These are phyloP conservation scores for Chaenocephalus aceratus DNA, from an alignment of 2,113 vertebrate species.

Conservation along the genomic window DNA sequence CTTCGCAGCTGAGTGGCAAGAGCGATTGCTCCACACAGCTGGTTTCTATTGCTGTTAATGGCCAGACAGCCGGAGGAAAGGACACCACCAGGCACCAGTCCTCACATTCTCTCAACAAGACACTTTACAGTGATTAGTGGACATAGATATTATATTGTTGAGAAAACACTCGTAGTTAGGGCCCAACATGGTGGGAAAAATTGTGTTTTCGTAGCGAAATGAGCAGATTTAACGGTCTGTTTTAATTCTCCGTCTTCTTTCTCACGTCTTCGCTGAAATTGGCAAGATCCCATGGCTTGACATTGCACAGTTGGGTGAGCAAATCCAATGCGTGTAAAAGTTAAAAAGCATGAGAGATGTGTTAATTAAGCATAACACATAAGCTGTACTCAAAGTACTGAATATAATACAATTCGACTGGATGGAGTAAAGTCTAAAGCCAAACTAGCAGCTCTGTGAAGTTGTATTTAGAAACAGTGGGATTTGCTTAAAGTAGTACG, in stretches of 20 bases:
- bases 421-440: not conserved
- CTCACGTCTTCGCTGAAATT: slow-evolving; percentile 15
- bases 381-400: not conserved
- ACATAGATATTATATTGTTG: slow-evolving; percentile 46
- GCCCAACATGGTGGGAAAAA: slow-evolving; percentile 30
- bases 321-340: not conserved
- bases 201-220: slow-evolving; percentile 29
- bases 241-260: slow-evolving; percentile 24
- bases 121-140: slow-evolving; percentile 60
- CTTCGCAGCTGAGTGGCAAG: slow-evolving; percentile 60
- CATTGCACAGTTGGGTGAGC: not conserved
- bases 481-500: not conserved
- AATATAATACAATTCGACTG: too few species aligned
- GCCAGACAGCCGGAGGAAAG: slow-evolving; percentile 51
- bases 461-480: not conserved
- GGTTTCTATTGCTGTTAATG: slow-evolving; percentile 74
- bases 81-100: slow-evolving; percentile 57
- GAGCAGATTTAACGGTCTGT: slow-evolving; percentile 22
- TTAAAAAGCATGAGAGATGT: slow-evolving; percentile 1
- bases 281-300: not conserved
- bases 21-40: slow-evolving; percentile 74
- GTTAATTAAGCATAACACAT: not conserved
- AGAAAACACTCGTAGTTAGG: slow-evolving; percentile 49
- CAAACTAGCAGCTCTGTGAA: not conserved
- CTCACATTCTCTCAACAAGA: slow-evolving; percentile 59